Conservation (phyloP, 2,797 vertebrate species). For the Spinus olivaceus region DNA sequence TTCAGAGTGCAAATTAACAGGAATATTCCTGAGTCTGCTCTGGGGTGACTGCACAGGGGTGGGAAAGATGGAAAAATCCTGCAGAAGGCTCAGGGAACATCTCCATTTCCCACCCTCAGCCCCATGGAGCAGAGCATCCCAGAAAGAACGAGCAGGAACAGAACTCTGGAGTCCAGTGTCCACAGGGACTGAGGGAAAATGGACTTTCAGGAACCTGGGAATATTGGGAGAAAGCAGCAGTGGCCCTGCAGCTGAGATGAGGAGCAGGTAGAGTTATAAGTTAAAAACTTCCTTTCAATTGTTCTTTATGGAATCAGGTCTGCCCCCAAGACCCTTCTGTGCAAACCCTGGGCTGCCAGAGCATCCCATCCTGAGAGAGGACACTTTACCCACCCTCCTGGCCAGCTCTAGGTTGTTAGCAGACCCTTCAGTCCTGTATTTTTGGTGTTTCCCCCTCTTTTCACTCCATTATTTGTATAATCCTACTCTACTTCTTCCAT, state of each 20-base stretch:
- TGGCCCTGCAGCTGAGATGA: neutral
- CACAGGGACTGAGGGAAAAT: fast-evolving
- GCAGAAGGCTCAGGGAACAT: neutral
- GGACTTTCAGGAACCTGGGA: neutral
- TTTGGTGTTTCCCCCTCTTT: neutral
- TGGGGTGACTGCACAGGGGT: neutral
- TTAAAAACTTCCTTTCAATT: neutral
- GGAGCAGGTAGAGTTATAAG: fast-evolving
- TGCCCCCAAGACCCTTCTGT: neutral
- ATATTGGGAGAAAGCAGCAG: neutral
- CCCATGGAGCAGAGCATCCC: neutral
- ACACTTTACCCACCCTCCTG: neutral
- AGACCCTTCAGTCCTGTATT: neutral
- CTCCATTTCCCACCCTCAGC: neutral
- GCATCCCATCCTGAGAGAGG: neutral
- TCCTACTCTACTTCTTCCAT: neutral
- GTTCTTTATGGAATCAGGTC: neutral
- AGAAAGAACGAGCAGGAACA: fast-evolving
- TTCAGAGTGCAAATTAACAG: neutral
- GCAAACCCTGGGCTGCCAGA: neutral
- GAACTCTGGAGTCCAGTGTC: neutral
- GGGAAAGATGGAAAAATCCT: neutral
- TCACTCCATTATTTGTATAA: neutral
- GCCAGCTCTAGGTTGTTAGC: neutral
- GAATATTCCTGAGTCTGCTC: neutral